phyloP scores from a whole-genome alignment of 2,888 invertebrate genomes.

The Dimorphilus gyrociliatus region DNA sequence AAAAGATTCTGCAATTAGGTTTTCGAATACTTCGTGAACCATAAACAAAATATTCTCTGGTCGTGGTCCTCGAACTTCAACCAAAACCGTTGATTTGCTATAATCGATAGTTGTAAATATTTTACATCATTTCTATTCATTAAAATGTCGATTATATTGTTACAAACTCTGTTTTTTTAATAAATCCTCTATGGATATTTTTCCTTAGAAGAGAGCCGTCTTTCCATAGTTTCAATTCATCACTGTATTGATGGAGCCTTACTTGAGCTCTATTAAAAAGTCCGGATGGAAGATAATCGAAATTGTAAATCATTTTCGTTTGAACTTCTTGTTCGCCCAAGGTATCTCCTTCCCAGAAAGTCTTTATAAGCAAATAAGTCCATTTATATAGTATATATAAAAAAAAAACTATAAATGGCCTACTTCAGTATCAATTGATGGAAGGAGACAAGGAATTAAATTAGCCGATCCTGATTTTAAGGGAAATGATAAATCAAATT shows the following conservation, averaged over 20 bases:
- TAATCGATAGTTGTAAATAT: too few relatives aligned
- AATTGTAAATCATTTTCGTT: slow-evolving; percentile 26
- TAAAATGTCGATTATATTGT: neutral
- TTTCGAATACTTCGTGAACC: slow-evolving; percentile 35
- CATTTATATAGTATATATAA: too few relatives aligned
- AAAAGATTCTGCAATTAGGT: slow-evolving; percentile 31
- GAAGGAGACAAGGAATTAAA: slow-evolving; percentile 30
- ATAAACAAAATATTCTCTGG: slow-evolving; percentile 34
- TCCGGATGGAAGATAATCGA: slow-evolving; percentile 34
- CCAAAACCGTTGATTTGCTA: slow-evolving; percentile 21
- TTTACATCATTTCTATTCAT: neutral
- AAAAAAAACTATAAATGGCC: too few relatives aligned
- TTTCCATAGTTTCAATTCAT: slow-evolving; percentile 26
- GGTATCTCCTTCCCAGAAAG: too few relatives aligned
- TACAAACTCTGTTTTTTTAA: slow-evolving; percentile 15
- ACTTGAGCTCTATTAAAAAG: slow-evolving; percentile 35
- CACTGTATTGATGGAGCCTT: slow-evolving; percentile 19
- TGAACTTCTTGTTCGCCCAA: too few relatives aligned
- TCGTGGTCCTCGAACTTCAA: slow-evolving; percentile 26
- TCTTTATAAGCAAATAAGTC: too few relatives aligned
- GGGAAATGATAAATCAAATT: slow-evolving; percentile 33
- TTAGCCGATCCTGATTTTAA: slow-evolving; percentile 19
- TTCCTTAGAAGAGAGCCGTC: slow-evolving; percentile 26
- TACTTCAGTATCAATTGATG: slow-evolving; percentile 19
- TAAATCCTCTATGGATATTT: slow-evolving; percentile 24